A percentile compares a stretch with the other conserved stretches of the same genome.
Evolutionary conservation across 1,140 invertebrate species (phyloP).

Genomic region (Pectinophora gossypiella): DNA sequence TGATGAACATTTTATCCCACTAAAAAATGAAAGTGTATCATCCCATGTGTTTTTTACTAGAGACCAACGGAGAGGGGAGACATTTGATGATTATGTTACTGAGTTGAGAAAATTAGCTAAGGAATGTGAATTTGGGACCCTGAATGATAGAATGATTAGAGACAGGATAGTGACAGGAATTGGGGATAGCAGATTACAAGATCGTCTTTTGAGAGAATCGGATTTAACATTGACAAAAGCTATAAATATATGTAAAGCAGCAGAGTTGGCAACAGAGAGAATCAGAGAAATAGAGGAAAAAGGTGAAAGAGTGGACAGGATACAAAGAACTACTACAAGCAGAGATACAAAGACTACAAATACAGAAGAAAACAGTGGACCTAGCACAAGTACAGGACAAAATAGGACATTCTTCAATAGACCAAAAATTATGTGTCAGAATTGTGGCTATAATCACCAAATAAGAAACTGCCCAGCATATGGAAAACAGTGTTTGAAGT

Average conservation of each 20-base stretch:
- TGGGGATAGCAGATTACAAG: no score
- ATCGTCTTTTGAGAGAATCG: neutral
- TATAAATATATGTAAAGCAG: neutral
- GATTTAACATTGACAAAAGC: neutral
- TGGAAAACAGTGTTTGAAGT: neutral
- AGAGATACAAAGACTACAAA: neutral
- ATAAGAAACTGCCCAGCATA: slow-evolving; percentile 2
- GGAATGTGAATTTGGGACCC: neutral
- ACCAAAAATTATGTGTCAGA: no score
- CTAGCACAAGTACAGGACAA: no score
- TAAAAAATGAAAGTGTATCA: slow-evolving; percentile 4
- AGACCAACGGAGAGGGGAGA: neutral
- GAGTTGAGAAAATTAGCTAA: slow-evolving; percentile 1
- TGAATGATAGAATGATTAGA: slow-evolving; percentile 1
- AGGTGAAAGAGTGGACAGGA: neutral
- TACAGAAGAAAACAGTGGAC: neutral
- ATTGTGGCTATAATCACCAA: neutral
- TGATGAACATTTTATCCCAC: neutral
- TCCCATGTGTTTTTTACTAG: slow-evolving; percentile 4
- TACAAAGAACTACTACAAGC: neutral
- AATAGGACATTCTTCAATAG: no score
- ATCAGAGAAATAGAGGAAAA: slow-evolving; percentile 4
- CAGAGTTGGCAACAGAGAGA: neutral
- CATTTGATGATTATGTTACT: neutral
- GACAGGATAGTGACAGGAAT: slow-evolving; percentile 4